Conservation (phyloP, 2,888 invertebrate species). For the Tanaodytes sp. region DNA sequence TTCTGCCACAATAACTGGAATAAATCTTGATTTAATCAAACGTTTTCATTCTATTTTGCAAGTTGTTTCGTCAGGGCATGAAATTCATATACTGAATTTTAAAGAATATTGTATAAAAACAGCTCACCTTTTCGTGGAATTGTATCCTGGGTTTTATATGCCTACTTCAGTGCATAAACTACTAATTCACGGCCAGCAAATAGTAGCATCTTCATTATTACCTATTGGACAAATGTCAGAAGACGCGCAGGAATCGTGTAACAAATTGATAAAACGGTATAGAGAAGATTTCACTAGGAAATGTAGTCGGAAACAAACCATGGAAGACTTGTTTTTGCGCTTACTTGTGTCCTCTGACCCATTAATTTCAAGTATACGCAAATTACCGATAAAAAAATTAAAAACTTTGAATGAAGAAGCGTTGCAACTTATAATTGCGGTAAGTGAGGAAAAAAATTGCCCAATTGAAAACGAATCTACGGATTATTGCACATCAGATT, state of each 20-base stretch:
- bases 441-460: too few species aligned
- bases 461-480: too few species aligned
- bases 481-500: too few species aligned
- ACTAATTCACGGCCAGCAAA: neutral
- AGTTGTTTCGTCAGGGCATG: neutral
- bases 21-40: neutral
- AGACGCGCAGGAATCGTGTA: conserved; percentile 2
- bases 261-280: neutral
- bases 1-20: conserved; percentile 57
- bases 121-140: neutral
- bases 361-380: neutral
- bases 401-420: too few species aligned
- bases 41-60: neutral
- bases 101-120: conserved; percentile 1
- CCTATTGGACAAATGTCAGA: conserved; percentile 1
- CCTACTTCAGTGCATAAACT: conserved; percentile 5
- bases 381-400: neutral
- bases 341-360: neutral
- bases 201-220: neutral
- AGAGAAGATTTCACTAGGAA: neutral
- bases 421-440: too few species aligned
- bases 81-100: neutral
- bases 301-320: neutral
- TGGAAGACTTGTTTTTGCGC: neutral
- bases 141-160: neutral